Conservation (phyloP, 2,113 vertebrate genomes). For the Chlamydotis undulata region DNA sequence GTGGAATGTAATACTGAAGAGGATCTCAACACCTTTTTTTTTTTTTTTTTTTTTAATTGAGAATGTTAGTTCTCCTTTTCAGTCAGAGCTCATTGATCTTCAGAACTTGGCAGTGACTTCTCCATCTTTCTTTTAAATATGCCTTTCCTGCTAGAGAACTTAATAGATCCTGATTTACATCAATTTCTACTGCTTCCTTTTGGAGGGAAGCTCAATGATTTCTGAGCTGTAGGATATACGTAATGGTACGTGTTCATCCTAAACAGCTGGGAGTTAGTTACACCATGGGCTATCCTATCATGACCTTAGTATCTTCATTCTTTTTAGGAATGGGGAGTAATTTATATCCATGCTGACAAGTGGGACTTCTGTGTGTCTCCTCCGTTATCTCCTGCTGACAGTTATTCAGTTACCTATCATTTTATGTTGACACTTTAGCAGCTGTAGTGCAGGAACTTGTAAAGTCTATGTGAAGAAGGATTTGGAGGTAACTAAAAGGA, state of each 20-base stretch:
- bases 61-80: not conserved
- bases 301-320: not conserved
- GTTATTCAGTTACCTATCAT: not conserved
- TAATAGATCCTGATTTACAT: not conserved
- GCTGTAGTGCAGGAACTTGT: not conserved
- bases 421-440: not conserved
- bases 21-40: not conserved
- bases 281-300: not conserved
- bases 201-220: not conserved
- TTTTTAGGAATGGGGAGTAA: not conserved
- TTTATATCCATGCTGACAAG: not conserved
- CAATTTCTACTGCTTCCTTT: not conserved
- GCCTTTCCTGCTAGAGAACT: not conserved
- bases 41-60: not conserved
- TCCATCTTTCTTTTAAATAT: not conserved
- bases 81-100: not conserved
- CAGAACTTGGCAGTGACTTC: not conserved
- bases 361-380: not conserved
- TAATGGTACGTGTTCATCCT: not conserved
- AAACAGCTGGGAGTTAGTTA: not conserved
- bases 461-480: not conserved
- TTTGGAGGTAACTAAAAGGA: not conserved
- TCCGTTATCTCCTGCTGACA: not conserved
- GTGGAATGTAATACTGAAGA: not conserved
- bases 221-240: not conserved